These are phyloP conservation scores for Picathartes gymnocephalus DNA, from an alignment of 2,113 vertebrate genomes.

Conservation along the genomic window DNA sequence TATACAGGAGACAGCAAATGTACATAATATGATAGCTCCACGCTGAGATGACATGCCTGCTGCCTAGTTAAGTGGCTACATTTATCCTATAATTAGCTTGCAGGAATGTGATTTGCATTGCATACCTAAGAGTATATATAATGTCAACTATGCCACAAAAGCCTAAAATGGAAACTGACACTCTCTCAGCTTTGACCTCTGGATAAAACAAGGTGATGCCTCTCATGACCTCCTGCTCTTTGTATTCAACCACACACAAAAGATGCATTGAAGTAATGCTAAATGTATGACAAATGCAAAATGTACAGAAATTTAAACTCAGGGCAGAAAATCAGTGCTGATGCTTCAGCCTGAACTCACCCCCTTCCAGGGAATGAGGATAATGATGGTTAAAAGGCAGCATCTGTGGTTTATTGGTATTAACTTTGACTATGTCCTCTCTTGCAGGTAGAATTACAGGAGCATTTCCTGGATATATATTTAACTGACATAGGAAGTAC, in stretches of 20 bases:
- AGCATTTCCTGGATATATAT: neutral
- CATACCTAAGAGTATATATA: slow-evolving; percentile 62
- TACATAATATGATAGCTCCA: slow-evolving; percentile 73
- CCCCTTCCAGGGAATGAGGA: neutral
- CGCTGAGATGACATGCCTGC: slow-evolving; percentile 68
- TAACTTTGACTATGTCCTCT: neutral
- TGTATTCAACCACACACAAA: slow-evolving; percentile 28
- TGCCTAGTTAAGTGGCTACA: slow-evolving; percentile 76
- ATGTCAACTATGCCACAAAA: slow-evolving; percentile 61
- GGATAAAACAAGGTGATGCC: slow-evolving; percentile 51
- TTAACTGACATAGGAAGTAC: neutral
- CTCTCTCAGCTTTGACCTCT: slow-evolving; percentile 64
- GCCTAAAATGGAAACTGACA: slow-evolving; percentile 63
- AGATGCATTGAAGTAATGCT: slow-evolving; percentile 10
- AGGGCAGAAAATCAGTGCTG: neutral
- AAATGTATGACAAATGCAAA: slow-evolving; percentile 11
- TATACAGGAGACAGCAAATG: slow-evolving; percentile 76
- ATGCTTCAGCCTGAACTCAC: neutral
- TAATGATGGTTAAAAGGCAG: slow-evolving; percentile 9
- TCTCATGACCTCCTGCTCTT: slow-evolving; percentile 39
- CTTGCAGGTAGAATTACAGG: neutral
- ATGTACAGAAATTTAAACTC: neutral
- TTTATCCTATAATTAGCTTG: slow-evolving; percentile 85
- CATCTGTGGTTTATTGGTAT: neutral
- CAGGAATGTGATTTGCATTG: slow-evolving; percentile 77